Conservation (phyloP, 2,888 invertebrate genomes). For the Busseola fusca region DNA sequence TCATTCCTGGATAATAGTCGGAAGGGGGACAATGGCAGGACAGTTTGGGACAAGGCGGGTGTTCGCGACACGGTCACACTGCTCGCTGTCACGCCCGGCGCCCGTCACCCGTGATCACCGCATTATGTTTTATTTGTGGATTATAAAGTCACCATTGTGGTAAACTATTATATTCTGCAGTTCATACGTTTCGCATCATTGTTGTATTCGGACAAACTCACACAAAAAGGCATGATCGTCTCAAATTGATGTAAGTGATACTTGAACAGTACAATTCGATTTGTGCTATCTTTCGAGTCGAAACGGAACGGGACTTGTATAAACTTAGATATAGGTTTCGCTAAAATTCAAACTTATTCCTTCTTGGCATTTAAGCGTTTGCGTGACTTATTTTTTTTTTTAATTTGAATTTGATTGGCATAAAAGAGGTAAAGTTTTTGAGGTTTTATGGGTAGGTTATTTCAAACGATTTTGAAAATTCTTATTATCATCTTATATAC, state of each 20-base stretch:
- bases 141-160: conserved; percentile 75
- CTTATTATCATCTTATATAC: no score
- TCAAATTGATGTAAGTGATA: conserved; percentile 46
- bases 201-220: conserved; percentile 37
- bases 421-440: not conserved
- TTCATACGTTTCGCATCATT: conserved; percentile 59
- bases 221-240: conserved; percentile 22
- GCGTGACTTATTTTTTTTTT: not conserved
- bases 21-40: conserved; percentile 67
- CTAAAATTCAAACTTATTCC: no score
- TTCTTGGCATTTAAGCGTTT: no score
- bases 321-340: not conserved
- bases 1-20: conserved; percentile 71
- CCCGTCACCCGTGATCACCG: conserved; percentile 62
- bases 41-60: conserved; percentile 66
- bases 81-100: conserved; percentile 63
- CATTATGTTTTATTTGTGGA: conserved; percentile 72
- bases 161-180: conserved; percentile 56
- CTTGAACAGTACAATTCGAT: conserved; percentile 16
- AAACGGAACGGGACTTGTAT: not conserved
- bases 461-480: no score
- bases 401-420: not conserved
- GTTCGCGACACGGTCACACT: conserved; percentile 60
- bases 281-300: not conserved
- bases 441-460: no score